Evolutionary conservation across 2,113 vertebrate species (phyloP).

Genomic region (Pelusios castaneus): DNA sequence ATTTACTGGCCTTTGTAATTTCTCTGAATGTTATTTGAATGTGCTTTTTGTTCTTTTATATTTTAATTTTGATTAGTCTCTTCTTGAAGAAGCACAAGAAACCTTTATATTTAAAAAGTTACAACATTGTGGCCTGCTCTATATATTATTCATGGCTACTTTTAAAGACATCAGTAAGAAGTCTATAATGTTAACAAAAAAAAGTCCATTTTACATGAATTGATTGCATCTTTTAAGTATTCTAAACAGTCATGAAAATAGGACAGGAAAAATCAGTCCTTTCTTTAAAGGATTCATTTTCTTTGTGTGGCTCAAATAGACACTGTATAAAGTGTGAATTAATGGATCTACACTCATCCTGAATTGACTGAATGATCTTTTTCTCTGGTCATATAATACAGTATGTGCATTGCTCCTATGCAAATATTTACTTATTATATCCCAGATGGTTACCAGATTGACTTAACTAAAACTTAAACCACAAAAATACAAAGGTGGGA

Average conservation of each 20-base stretch:
- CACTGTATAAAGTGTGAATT: background rate
- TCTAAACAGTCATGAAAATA: constrained; percentile 4
- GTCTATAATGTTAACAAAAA: constrained; percentile 24
- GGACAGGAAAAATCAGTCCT: constrained; percentile 9
- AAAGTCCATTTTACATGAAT: constrained; percentile 10
- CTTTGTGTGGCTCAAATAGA: background rate
- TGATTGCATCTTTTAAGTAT: constrained; percentile 32
- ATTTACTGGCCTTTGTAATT: constrained; percentile 10
- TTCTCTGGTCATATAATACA: background rate
- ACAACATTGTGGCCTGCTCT: constrained; percentile 34
- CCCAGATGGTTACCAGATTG: background rate
- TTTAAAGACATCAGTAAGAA: background rate
- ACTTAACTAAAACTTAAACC: background rate
- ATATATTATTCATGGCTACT: background rate
- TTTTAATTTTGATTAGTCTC: constrained; percentile 39
- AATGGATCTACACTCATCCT: background rate
- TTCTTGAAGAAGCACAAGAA: constrained; percentile 32
- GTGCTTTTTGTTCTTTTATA: constrained; percentile 33
- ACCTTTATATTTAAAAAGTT: constrained; percentile 25
- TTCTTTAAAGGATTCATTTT: constrained; percentile 24
- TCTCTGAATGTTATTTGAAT: constrained; percentile 33
- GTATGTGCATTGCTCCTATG: background rate
- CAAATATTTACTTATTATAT: background rate
- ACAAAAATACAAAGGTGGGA: background rate
- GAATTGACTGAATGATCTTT: background rate